Conservation (phyloP, 2,888 invertebrate species). For the Pseudococcus longispinus region DNA sequence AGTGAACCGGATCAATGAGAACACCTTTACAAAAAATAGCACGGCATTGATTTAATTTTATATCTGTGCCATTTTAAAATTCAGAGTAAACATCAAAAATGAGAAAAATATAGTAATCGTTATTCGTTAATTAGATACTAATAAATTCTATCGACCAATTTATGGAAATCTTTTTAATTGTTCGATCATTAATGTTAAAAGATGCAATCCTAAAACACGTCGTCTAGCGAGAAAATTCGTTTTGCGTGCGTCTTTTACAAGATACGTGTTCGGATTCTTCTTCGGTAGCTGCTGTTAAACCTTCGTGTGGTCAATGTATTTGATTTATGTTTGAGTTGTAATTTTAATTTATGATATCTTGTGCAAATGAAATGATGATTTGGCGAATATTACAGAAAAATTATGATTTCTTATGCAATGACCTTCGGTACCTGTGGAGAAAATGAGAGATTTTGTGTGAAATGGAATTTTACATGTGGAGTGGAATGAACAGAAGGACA, state of each 20-base stretch:
- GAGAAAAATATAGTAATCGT: not conserved
- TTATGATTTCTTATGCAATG: not conserved
- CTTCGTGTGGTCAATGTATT: not conserved
- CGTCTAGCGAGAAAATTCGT: not conserved
- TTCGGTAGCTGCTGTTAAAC: not conserved
- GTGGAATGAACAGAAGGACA: too few species aligned
- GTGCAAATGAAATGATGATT: not conserved
- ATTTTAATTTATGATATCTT: not conserved
- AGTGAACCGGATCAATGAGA: not conserved
- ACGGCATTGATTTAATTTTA: slow-evolving; percentile 42
- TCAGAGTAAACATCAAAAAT: not conserved
- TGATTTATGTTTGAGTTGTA: not conserved
- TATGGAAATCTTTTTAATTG: not conserved
- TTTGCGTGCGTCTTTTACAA: not conserved
- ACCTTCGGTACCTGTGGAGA: not conserved
- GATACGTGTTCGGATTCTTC: not conserved
- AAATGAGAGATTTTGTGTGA: not conserved
- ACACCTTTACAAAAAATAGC: slow-evolving; percentile 13
- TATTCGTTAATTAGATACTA: not conserved
- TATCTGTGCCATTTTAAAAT: not conserved
- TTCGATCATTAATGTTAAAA: not conserved
- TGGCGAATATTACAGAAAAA: not conserved
- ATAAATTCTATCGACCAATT: not conserved
- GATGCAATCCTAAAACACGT: not conserved
- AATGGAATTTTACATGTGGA: too few species aligned